Percentiles rank a stretch among this genome's conserved stretches.
Conservation (phyloP, 2,113 vertebrate species). For the Nothobranchius kuhntae region DNA sequence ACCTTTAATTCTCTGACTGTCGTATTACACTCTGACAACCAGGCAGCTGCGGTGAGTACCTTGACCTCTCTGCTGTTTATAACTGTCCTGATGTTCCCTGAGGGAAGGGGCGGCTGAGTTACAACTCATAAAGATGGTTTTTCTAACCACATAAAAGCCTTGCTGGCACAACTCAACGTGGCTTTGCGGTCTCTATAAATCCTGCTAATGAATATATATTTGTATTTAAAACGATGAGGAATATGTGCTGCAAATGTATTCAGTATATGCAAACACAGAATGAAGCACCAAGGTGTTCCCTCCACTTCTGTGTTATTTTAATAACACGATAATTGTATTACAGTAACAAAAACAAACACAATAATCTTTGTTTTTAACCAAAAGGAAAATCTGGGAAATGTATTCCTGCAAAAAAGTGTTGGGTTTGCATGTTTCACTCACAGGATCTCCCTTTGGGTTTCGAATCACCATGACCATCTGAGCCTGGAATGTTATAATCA, state of each 20-base stretch:
- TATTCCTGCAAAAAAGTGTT: neutral
- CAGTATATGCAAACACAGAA: too few species aligned
- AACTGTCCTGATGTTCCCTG: slow-evolving; percentile 23
- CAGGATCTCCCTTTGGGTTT: slow-evolving; percentile 88
- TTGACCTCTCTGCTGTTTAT: slow-evolving; percentile 15
- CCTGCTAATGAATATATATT: slow-evolving; percentile 2
- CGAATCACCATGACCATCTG: slow-evolving; percentile 93
- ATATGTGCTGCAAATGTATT: too few species aligned
- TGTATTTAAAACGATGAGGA: too few species aligned
- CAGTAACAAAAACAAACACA: too few species aligned
- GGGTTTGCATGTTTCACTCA: slow-evolving; percentile 70
- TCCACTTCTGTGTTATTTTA: too few species aligned
- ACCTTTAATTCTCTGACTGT: slow-evolving; percentile 26
- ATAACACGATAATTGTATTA: too few species aligned
- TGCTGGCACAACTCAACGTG: neutral
- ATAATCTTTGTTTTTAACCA: too few species aligned
- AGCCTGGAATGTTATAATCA: slow-evolving; percentile 97
- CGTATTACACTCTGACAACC: slow-evolving; percentile 19
- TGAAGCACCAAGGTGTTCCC: too few species aligned
- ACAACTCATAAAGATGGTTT: slow-evolving; percentile 25
- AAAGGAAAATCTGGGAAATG: neutral
- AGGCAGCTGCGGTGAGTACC: slow-evolving; percentile 16
- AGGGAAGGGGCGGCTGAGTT: slow-evolving; percentile 30
- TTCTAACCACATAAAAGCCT: slow-evolving; percentile 21
- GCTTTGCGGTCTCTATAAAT: slow-evolving; percentile 2